These are phyloP conservation scores for Aphaenogaster rudis DNA, from an alignment of 1,140 invertebrate species.

Conservation along the genomic window DNA sequence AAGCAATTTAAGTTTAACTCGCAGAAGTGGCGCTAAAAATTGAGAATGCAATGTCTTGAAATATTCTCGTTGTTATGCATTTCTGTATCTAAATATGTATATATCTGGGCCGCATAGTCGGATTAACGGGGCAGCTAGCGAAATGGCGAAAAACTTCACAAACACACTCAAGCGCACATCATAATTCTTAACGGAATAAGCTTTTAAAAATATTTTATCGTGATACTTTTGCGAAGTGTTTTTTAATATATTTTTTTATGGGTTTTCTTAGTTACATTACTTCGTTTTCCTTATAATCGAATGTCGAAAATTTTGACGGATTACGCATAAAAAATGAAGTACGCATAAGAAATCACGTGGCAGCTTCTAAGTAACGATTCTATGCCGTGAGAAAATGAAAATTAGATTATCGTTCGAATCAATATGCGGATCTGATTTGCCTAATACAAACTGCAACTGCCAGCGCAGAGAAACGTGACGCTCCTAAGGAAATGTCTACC, in stretches of 20 bases:
- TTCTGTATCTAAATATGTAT: slow-evolving; percentile 75
- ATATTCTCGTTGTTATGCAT: slow-evolving; percentile 74
- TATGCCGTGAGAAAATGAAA: not conserved
- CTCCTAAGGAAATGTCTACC: slow-evolving; percentile 48
- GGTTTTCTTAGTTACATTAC: not conserved
- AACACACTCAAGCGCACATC: slow-evolving; percentile 45
- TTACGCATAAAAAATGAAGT: not conserved
- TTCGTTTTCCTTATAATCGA: not conserved
- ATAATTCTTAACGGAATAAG: slow-evolving; percentile 51
- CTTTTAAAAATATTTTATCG: slow-evolving; percentile 54
- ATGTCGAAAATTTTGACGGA: not conserved
- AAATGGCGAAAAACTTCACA: slow-evolving; percentile 66
- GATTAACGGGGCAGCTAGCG: slow-evolving; percentile 67
- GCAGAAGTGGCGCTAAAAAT: slow-evolving; percentile 37
- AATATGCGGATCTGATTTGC: slow-evolving; percentile 10
- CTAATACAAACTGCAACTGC: not conserved
- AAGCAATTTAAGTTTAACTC: slow-evolving; percentile 63
- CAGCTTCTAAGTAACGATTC: not conserved
- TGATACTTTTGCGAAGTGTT: slow-evolving; percentile 28
- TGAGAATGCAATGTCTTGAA: slow-evolving; percentile 63
- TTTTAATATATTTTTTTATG: not conserved
- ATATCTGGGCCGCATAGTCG: slow-evolving; percentile 49
- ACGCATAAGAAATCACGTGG: not conserved
- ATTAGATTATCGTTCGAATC: slow-evolving; percentile 37
- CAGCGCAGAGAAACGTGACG: slow-evolving; percentile 26